Evolutionary conservation across 2,797 vertebrate species (phyloP).

Genomic region (Peromyscus nudipes): DNA sequence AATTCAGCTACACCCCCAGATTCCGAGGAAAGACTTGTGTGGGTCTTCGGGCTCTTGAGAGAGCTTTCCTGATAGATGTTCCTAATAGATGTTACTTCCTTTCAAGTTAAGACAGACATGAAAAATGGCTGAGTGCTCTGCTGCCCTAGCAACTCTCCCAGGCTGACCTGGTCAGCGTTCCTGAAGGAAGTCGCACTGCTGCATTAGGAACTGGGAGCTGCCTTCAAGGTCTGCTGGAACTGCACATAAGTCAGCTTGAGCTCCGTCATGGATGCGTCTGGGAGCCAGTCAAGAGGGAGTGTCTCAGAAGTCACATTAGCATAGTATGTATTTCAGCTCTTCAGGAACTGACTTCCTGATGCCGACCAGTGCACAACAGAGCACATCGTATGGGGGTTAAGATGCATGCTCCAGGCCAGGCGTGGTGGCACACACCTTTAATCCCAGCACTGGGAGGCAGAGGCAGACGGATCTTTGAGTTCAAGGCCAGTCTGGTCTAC

Average conservation of each 20-base stretch:
- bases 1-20: not conserved
- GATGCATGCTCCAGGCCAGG: not conserved
- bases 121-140: not conserved
- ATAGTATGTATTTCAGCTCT: not conserved
- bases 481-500: not conserved
- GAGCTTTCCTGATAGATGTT: not conserved
- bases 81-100: not conserved
- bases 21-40: not conserved
- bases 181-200: not conserved
- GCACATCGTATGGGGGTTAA: not conserved
- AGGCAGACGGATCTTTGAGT: not conserved
- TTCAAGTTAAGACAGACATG: slow-evolving; percentile 1
- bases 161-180: not conserved
- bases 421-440: not conserved
- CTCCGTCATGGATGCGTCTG: not conserved
- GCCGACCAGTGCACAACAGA: no score
- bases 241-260: not conserved
- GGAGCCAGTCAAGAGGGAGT: not conserved
- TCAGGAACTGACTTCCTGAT: not conserved
- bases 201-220: not conserved
- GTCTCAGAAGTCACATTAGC: not conserved
- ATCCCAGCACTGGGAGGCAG: not conserved
- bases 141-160: not conserved
- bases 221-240: not conserved
- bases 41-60: not conserved